Conservation (phyloP, 2,888 invertebrate species). For the Hemistola chrysoprasaria region DNA sequence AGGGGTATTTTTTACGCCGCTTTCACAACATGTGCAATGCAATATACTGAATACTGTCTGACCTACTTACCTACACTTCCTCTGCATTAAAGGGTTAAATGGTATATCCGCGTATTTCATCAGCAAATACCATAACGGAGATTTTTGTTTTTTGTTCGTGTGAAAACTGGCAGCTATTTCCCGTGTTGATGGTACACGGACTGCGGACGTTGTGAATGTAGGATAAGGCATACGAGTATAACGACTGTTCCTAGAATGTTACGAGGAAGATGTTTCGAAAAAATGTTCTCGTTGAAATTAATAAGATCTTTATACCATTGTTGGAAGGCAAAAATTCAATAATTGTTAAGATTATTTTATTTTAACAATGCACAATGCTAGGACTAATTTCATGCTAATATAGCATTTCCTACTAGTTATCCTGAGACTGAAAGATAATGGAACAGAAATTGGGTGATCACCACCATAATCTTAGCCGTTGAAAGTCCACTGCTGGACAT, state of each 20-base stretch:
- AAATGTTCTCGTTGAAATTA: not conserved
- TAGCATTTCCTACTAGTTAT: too few relatives aligned
- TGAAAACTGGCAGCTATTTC: constrained; percentile 37
- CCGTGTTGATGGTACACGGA: constrained; percentile 14
- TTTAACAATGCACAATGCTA: too few relatives aligned
- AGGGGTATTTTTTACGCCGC: constrained; percentile 73
- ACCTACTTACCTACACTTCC: constrained; percentile 79
- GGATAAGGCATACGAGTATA: constrained; percentile 14
- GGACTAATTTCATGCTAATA: too few relatives aligned
- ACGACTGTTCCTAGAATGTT: constrained; percentile 16
- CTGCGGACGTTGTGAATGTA: constrained; percentile 1
- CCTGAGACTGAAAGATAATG: too few relatives aligned
- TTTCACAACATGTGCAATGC: constrained; percentile 80
- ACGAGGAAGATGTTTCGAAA: constrained; percentile 5
- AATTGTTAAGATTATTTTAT: too few relatives aligned
- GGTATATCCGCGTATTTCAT: constrained; percentile 65
- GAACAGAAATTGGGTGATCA: too few relatives aligned
- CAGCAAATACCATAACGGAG: constrained; percentile 42
- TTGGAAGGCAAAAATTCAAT: too few relatives aligned
- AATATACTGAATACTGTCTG: constrained; percentile 55
- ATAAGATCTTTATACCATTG: too few relatives aligned
- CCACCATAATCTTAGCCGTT: too few relatives aligned
- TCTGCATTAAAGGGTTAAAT: constrained; percentile 75
- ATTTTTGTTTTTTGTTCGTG: constrained; percentile 41
- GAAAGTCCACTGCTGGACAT: too few relatives aligned